phyloP scores from a whole-genome alignment of 1,140 invertebrate genomes.

The Polypedilum vanderplanki region DNA sequence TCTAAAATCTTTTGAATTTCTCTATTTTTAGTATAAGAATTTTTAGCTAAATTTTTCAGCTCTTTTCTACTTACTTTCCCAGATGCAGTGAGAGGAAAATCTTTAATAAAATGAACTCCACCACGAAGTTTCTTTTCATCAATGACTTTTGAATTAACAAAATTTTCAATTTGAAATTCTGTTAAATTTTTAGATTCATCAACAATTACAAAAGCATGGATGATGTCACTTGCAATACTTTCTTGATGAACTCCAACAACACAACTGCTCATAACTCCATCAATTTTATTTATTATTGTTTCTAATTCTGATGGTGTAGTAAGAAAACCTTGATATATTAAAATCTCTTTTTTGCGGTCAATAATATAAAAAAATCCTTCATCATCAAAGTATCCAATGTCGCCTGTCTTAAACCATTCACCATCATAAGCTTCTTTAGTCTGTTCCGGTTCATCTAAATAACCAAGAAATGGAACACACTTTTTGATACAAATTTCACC shows the following conservation, averaged over 20 bases:
- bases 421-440: conserved; percentile 49
- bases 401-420: conserved; percentile 66
- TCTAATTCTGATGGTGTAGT: conserved; percentile 68
- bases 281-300: conserved; percentile 55
- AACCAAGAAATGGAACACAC: conserved; percentile 39
- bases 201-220: conserved; percentile 60
- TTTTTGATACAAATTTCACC: conserved; percentile 42
- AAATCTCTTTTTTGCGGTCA: conserved; percentile 64
- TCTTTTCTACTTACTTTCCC: conserved; percentile 56
- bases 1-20: no score
- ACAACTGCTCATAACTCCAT: conserved; percentile 55
- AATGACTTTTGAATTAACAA: not conserved
- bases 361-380: conserved; percentile 58
- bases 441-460: conserved; percentile 48
- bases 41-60: conserved; percentile 40
- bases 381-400: conserved; percentile 62
- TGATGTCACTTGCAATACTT: conserved; percentile 49
- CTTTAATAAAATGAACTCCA: conserved; percentile 52
- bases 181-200: no score
- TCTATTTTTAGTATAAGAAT: no score
- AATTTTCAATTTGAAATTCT: no score
- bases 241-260: conserved; percentile 59
- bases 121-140: conserved; percentile 48
- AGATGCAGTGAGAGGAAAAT: conserved; percentile 53
- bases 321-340: conserved; percentile 67